Evolutionary conservation across 23 tunicate genomes (phyloP), one percentile per base, ranked within the genome.

Genomic region (Botrylloides violaceus): DNA sequence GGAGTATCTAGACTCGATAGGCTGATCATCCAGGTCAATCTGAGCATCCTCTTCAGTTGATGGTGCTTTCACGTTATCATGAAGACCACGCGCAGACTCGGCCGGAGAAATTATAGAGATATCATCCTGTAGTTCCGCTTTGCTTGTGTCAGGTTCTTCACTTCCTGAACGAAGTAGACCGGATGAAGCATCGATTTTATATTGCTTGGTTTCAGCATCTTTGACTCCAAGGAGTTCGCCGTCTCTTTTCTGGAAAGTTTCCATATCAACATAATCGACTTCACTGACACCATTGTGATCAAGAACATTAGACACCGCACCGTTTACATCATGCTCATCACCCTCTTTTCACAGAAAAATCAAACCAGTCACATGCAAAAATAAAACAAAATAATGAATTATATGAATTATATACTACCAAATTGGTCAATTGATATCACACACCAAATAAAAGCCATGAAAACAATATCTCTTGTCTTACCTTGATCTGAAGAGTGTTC

Each of bases 301-400:
- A 3, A 9, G 18, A 63, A 22, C 64, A 22, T n/a, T n/a, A 59
- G 30, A 59, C 28, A 6, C 30, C 28, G 64, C 9, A 59, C 19
- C 64, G 28, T n/a, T n/a, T 5, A 7, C 30, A 22, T 18, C 70
- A 63, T 63, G 70, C 70, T 3, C 35, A 28, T 34, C 70, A 31
- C 70, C 70, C 29, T 63, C 29, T 7, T 34, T 19, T 19, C 26
- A 63, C 20, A 34, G 29, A 63, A 63, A 12, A 29, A 63, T 4
- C 26, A 63, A 63, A 63, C 36, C 70, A 63, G 33, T 63, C 70
- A 63, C 70, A 63, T 63, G 70, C 70, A 63, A 59, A 63, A 63
- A 63, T 3, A 63, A 63, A 12, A 3, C 33, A 19, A 63, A 31
- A 27, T 5, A 58, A 9, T 4, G n/a, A 15, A 43, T 43, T 43